Evolutionary conservation across 2,888 invertebrate species (phyloP).

Genomic region (Clivina fossor): DNA sequence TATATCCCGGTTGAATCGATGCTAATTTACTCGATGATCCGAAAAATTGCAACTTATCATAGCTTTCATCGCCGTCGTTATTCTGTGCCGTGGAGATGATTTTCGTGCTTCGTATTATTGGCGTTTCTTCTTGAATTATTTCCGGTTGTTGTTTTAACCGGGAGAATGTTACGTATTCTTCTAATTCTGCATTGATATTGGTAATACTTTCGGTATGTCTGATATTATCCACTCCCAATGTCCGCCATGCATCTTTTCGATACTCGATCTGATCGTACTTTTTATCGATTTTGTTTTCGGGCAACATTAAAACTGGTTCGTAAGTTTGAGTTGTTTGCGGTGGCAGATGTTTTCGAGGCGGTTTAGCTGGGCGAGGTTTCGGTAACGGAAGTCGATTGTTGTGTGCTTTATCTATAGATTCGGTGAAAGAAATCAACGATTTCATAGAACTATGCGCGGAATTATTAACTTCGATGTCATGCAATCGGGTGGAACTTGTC

Average conservation of each 20-base stretch:
- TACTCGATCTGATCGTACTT: constrained; percentile 72
- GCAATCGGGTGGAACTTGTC: constrained; percentile 53
- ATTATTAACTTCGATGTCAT: constrained; percentile 51
- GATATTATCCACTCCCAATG: constrained; percentile 72
- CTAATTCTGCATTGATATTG: constrained; percentile 49
- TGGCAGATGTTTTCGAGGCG: constrained; percentile 59
- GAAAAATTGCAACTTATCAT: constrained; percentile 80
- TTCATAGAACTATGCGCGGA: constrained; percentile 42
- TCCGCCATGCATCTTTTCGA: constrained; percentile 79
- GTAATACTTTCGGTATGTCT: constrained; percentile 66
- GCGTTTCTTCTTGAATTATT: constrained; percentile 57
- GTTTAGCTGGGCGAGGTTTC: constrained; percentile 65
- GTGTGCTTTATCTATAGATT: constrained; percentile 8
- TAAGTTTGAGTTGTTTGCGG: constrained; percentile 47
- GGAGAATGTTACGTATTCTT: constrained; percentile 53
- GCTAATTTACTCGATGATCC: constrained; percentile 70
- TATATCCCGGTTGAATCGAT: constrained; percentile 68
- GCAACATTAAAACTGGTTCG: constrained; percentile 48
- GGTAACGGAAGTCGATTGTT: constrained; percentile 54
- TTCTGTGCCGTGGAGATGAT: constrained; percentile 52
- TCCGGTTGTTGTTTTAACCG: constrained; percentile 47
- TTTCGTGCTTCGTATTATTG: constrained; percentile 55
- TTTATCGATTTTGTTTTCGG: constrained; percentile 45
- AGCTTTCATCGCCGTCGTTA: constrained; percentile 60
- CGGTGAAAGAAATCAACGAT: constrained; percentile 44